These are phyloP conservation scores for Takifugu bimaculatus DNA, from an alignment of 2,113 vertebrate species.

Conservation along the genomic window DNA sequence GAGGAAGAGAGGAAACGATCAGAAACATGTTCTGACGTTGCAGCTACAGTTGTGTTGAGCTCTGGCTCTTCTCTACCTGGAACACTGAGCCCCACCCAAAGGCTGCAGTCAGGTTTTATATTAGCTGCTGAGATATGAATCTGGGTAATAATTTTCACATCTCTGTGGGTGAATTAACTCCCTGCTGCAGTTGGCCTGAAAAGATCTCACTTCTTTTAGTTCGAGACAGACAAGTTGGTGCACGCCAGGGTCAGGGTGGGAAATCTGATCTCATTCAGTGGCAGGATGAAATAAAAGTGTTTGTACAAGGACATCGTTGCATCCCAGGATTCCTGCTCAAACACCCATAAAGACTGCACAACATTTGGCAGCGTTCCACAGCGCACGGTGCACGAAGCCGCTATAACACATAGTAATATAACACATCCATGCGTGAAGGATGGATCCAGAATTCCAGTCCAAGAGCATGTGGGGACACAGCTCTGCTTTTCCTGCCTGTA, in stretches of 20 bases:
- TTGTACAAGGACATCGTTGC: slow-evolving; percentile 2
- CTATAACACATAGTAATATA: too few relatives aligned
- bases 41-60: too few relatives aligned
- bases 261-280: not conserved
- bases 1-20: slow-evolving; percentile 26
- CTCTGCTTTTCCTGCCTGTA: not conserved
- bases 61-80: too few relatives aligned
- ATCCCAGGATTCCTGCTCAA: not conserved
- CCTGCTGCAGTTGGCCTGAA: too few relatives aligned
- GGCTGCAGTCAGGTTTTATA: too few relatives aligned
- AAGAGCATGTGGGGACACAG: not conserved
- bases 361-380: not conserved
- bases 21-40: not conserved
- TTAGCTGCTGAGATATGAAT: too few relatives aligned
- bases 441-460: not conserved
- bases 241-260: not conserved
- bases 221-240: not conserved
- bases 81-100: too few relatives aligned
- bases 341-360: not conserved
- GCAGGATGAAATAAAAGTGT: not conserved
- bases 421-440: too few relatives aligned
- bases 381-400: too few relatives aligned
- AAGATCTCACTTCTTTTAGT: too few relatives aligned
- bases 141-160: too few relatives aligned
- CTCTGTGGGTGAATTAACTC: too few relatives aligned